Conservation (phyloP, 2,797 vertebrate genomes). For the Psittacula echo region DNA sequence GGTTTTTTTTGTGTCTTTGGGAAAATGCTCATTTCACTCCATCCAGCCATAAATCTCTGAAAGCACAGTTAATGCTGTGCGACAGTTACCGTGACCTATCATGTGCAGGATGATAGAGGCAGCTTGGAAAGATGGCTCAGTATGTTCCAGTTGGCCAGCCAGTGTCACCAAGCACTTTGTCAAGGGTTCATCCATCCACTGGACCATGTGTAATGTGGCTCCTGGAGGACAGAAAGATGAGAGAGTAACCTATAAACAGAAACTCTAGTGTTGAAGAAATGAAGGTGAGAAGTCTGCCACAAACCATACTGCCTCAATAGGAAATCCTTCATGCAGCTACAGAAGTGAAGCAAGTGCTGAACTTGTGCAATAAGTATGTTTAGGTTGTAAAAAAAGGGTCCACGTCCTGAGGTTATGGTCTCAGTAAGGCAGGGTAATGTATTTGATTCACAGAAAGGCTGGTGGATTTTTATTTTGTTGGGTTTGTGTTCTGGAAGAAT, state of each 20-base stretch:
- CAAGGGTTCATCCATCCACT: conserved; percentile 57
- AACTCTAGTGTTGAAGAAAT: neutral
- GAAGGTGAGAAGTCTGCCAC: neutral
- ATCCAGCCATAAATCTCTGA: neutral
- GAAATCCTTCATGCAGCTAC: neutral
- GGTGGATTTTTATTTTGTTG: neutral
- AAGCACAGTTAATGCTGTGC: neutral
- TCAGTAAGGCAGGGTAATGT: neutral
- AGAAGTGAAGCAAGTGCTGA: neutral
- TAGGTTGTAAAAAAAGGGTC: neutral
- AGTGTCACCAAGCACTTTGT: conserved; percentile 63
- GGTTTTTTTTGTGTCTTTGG: neutral
- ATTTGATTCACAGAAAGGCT: neutral
- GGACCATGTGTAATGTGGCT: conserved; percentile 31
- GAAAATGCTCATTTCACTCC: neutral
- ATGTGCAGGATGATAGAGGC: conserved; percentile 67
- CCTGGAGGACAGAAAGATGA: conserved; percentile 9
- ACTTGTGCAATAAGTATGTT: neutral
- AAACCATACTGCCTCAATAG: neutral
- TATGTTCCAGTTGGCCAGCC: conserved; percentile 54
- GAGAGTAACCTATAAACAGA: neutral
- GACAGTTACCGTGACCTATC: conserved; percentile 54
- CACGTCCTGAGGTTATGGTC: neutral
- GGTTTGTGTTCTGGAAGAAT: neutral
- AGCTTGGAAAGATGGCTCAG: conserved; percentile 69